Evolutionary conservation across 2,888 invertebrate species (phyloP), one percentile per base, ranked within the genome.

Genomic region (Aleiodes testaceus): DNA sequence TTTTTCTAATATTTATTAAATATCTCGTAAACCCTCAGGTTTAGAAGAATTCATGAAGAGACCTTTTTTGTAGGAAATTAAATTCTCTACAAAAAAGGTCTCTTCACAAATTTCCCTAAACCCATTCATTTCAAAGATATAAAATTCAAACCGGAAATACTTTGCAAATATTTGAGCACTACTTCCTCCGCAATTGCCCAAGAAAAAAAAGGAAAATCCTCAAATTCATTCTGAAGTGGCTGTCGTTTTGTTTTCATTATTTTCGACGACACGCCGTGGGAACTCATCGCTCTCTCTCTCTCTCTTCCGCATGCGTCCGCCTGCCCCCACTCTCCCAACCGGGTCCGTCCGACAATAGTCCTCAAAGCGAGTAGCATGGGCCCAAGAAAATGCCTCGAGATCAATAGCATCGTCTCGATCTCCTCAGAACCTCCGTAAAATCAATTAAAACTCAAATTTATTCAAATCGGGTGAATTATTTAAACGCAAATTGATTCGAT

Each of bases 201-300:
- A 36, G 67, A 7, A 7, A 49, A 30, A 63, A 47, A 74, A 67
- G 67, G 70, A 73, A 74, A 64, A 69, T 55, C 67, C 70, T 68
- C 73, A 75, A 66, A 30, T 16, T 36, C 14, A 20, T 9, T 30
- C 70, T 49, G 64, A 72, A 67, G 70, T 70, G 68, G 64, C 70
- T 63, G 66, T 70, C 77, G 75, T 82, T 84, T 84, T 85, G 84
- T 82, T 84, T 85, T 85, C 81, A 82, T 79, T 80, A 79, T 82
- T 85, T 84, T 80, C 82, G 80, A 81, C 80, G 81, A 79, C 81
- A 79, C 74, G 77, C 78, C 85, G 85, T 86, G 86, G 84, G 86
- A 86, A 86, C 82, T 80, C n/a, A n/a, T 79, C 78, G 79, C 77
- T 79, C 76, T 73, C 74, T 75, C 73, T 68, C 72, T 75, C 74